Evolutionary conservation across 2,113 vertebrate species (phyloP).

Genomic region (Hemiscyllium ocellatum): DNA sequence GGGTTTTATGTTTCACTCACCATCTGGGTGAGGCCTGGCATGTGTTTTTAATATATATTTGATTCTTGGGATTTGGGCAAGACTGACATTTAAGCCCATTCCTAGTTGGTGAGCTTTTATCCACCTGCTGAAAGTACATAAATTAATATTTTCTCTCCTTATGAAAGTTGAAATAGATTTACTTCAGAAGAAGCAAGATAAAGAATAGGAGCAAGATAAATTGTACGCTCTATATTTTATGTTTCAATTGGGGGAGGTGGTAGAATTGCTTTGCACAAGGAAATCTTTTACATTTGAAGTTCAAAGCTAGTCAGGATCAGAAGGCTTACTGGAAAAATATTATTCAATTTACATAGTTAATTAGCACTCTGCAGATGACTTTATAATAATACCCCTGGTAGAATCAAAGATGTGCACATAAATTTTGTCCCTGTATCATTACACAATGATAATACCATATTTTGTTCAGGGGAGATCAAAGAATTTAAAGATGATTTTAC

Average conservation of each 20-base stretch:
- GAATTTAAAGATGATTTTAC: background rate
- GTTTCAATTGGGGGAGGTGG: background rate
- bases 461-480: background rate
- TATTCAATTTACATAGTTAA: background rate
- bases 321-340: background rate
- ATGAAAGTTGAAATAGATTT: background rate
- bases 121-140: background rate
- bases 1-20: background rate
- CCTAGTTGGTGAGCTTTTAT: background rate
- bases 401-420: background rate
- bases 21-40: no score
- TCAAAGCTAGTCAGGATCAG: background rate
- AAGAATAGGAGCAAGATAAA: background rate
- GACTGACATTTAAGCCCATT: background rate
- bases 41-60: background rate
- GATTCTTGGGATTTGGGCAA: background rate
- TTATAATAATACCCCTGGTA: background rate
- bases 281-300: background rate
- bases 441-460: background rate
- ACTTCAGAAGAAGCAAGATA: background rate
- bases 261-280: background rate
- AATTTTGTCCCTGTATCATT: slow-evolving; percentile 13
- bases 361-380: background rate
- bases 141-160: background rate
- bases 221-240: background rate